A percentile compares a stretch with the other conserved stretches of the same genome.
Conservation (phyloP, 2,113 vertebrate species). For the Tragelaphus scriptus region DNA sequence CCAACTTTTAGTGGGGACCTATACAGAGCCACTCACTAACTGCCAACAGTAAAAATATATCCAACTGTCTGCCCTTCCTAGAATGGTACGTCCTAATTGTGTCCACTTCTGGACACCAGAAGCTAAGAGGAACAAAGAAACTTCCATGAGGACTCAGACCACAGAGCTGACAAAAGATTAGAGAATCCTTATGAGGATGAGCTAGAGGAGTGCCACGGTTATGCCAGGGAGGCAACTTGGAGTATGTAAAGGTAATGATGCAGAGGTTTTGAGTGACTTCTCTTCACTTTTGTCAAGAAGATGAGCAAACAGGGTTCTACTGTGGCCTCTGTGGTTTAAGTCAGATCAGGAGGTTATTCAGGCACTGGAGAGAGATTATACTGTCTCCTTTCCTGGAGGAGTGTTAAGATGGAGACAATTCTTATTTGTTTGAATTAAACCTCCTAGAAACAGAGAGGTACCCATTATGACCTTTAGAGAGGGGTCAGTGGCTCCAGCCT, state of each 20-base stretch:
- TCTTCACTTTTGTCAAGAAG: background rate
- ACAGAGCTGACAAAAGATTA: background rate
- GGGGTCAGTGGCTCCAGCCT: background rate
- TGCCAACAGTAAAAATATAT: background rate
- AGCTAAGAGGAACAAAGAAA: background rate
- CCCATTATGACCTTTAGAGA: constrained; percentile 44
- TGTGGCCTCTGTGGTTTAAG: background rate
- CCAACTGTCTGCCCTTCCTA: background rate
- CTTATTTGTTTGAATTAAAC: background rate
- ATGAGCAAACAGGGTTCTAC: background rate
- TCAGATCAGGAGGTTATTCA: background rate
- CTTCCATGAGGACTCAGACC: background rate
- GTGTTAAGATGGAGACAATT: background rate
- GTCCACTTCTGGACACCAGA: background rate
- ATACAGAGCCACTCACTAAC: background rate
- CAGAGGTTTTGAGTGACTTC: background rate
- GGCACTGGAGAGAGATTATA: background rate
- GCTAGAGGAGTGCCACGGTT: background rate
- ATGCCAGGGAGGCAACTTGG: background rate
- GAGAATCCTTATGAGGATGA: background rate
- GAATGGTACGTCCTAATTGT: background rate
- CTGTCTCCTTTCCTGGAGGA: background rate
- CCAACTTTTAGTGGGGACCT: background rate
- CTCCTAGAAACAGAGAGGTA: constrained; percentile 31
- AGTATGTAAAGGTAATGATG: background rate